phyloP scores from a whole-genome alignment of 2,797 vertebrate genomes.

The Hypotaenidia okinawae region DNA sequence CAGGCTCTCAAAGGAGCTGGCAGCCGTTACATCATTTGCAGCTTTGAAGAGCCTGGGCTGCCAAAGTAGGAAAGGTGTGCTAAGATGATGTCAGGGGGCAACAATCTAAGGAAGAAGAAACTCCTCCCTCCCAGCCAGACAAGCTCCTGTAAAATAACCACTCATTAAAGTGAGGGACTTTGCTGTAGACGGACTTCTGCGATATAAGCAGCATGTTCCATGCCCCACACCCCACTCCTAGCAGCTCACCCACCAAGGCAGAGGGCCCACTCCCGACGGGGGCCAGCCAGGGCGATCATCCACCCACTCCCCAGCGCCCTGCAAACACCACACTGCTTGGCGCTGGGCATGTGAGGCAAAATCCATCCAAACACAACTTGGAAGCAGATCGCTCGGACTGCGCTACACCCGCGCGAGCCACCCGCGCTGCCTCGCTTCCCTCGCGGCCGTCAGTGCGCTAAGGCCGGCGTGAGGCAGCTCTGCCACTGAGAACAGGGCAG shows the following conservation, averaged over 20 bases:
- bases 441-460: too few species aligned
- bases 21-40: not conserved
- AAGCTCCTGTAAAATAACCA: not conserved
- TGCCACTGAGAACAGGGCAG: not conserved
- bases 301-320: too few species aligned
- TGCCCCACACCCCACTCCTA: not conserved
- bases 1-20: not conserved
- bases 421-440: too few species aligned
- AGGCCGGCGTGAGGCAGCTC: not conserved
- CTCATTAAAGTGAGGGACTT: not conserved
- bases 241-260: accelerated
- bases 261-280: accelerated
- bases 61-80: not conserved
- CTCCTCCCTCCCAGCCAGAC: not conserved
- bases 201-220: not conserved
- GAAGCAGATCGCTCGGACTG: accelerated
- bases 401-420: accelerated
- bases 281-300: accelerated
- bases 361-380: accelerated
- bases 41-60: not conserved
- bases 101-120: not conserved
- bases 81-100: accelerated
- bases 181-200: not conserved
- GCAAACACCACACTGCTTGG: not conserved
- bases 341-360: not conserved